Percentiles rank a stretch among this genome's conserved stretches.
These are phyloP conservation scores for Tokudaia muenninki DNA, from an alignment of 2,797 vertebrate genomes.

Conservation along the genomic window DNA sequence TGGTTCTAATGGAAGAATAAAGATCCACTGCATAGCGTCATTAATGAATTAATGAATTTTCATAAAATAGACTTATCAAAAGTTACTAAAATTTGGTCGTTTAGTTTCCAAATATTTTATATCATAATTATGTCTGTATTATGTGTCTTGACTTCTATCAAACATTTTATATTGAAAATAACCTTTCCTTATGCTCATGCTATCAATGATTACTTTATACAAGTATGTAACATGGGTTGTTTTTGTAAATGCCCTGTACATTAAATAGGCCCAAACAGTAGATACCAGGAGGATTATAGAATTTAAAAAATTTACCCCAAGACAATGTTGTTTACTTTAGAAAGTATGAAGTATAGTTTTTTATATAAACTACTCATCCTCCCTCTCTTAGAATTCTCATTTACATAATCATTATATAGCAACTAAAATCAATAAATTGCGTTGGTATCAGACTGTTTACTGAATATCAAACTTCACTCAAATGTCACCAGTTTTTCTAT, in stretches of 20 bases:
- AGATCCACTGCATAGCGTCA: background rate
- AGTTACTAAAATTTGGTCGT: conserved; percentile 46
- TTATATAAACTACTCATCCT: background rate
- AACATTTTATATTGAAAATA: conserved; percentile 51
- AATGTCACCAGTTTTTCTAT: conserved; percentile 15
- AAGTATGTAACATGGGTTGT: background rate
- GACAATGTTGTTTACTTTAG: conserved; percentile 10
- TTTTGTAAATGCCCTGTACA: background rate
- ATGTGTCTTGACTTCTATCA: background rate
- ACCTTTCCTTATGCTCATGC: background rate
- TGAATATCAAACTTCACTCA: conserved; percentile 1
- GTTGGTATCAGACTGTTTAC: conserved; percentile 21
- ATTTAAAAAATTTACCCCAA: background rate
- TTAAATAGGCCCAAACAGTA: background rate
- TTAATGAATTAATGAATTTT: conserved; percentile 13
- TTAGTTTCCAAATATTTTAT: conserved; percentile 34
- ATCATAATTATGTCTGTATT: background rate
- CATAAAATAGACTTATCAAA: conserved; percentile 20
- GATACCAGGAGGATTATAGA: background rate
- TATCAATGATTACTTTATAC: conserved; percentile 16
- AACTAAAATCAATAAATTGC: conserved; percentile 48
- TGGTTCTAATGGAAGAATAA: conserved; percentile 31
- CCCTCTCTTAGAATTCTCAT: background rate
- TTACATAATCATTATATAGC: background rate
- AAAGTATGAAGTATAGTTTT: conserved; percentile 33